Evolutionary conservation across 2,888 invertebrate genomes (phyloP).

Genomic region (Bibio marci): DNA sequence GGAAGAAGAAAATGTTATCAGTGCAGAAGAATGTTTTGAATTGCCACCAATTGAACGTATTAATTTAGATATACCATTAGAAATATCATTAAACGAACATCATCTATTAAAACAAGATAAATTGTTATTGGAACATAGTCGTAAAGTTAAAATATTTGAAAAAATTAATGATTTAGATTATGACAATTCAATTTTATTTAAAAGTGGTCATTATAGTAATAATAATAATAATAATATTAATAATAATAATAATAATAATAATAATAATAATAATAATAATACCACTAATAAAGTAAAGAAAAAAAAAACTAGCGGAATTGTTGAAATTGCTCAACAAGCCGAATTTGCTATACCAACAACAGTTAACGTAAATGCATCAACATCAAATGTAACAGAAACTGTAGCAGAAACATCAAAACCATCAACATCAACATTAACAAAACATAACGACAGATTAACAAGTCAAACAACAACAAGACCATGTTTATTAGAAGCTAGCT

Average conservation of each 20-base stretch:
- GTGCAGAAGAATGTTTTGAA: slow-evolving; percentile 62
- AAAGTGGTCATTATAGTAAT: slow-evolving; percentile 38
- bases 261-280: slow-evolving; percentile 12
- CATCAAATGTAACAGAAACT: neutral
- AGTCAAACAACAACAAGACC: slow-evolving; percentile 17
- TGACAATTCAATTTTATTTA: slow-evolving; percentile 50
- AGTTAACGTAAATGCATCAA: slow-evolving; percentile 3
- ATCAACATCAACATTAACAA: neutral
- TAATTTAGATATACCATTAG: slow-evolving; percentile 28
- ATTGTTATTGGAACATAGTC: slow-evolving; percentile 17
- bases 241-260: slow-evolving; percentile 15
- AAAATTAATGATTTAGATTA: slow-evolving; percentile 56
- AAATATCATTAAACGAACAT: slow-evolving; percentile 4
- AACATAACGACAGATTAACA: too few relatives aligned
- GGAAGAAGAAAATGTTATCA: slow-evolving; percentile 32
- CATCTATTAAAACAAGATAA: slow-evolving; percentile 6
- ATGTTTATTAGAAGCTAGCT: slow-evolving; percentile 32
- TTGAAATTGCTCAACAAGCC: slow-evolving; percentile 22
- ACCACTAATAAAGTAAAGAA: slow-evolving; percentile 9
- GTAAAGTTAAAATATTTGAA: slow-evolving; percentile 45
- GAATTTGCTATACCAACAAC: neutral
- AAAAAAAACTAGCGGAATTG: slow-evolving; percentile 16
- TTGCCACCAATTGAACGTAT: slow-evolving; percentile 40
- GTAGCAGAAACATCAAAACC: neutral
- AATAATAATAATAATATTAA: slow-evolving; percentile 17